These are phyloP conservation scores for Vulpes ferrilata DNA, from an alignment of 2,113 vertebrate genomes.

Conservation along the genomic window DNA sequence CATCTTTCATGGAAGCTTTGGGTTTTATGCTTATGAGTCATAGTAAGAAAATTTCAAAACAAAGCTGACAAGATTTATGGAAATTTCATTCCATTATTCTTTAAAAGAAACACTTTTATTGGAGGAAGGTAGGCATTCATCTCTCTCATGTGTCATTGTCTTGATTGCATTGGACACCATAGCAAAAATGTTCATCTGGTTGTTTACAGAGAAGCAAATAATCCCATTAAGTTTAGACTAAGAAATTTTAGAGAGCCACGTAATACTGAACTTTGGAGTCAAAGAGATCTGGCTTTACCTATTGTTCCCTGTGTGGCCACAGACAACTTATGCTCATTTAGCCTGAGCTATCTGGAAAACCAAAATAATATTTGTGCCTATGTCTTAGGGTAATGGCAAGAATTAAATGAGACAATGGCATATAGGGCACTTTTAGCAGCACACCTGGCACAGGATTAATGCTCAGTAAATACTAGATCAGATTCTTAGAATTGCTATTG, in stretches of 20 bases:
- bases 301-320: neutral
- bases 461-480: neutral
- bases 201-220: constrained; percentile 46
- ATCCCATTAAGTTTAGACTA: neutral
- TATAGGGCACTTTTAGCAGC: neutral
- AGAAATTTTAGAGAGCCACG: neutral
- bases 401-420: constrained; percentile 50
- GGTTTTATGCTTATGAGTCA: constrained; percentile 64
- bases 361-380: neutral
- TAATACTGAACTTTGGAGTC: constrained; percentile 6
- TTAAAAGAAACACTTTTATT: constrained; percentile 61
- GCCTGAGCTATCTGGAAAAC: neutral
- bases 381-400: neutral
- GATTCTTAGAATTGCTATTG: neutral
- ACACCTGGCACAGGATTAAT: neutral
- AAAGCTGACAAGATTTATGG: constrained; percentile 63
- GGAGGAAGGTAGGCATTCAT: constrained; percentile 41
- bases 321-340: neutral
- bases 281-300: neutral
- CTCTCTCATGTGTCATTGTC: neutral
- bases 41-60: constrained; percentile 58
- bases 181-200: constrained; percentile 6
- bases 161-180: neutral
- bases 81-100: constrained; percentile 59
- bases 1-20: constrained; percentile 55